These are phyloP conservation scores for Sebastes vulpes DNA, from an alignment of 2,797 vertebrate species.

Conservation along the genomic window DNA sequence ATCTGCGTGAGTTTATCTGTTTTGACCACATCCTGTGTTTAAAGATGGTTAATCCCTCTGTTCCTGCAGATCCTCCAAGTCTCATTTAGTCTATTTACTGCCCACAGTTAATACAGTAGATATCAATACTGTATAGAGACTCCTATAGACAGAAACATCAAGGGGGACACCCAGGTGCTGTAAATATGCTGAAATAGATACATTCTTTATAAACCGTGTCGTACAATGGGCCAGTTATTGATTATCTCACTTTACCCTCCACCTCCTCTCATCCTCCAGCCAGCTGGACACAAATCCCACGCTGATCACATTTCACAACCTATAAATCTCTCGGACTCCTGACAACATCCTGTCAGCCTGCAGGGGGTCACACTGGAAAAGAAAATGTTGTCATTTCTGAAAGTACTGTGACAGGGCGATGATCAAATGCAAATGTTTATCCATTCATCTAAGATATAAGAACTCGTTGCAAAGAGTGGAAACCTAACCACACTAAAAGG, in stretches of 20 bases:
- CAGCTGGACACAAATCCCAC: constrained; percentile 50
- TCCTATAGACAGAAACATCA: background rate
- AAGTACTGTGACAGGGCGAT: background rate
- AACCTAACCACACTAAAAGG: background rate
- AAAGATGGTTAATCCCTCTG: constrained; percentile 20
- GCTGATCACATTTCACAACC: constrained; percentile 45
- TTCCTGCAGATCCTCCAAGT: constrained; percentile 26
- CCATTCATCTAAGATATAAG: background rate
- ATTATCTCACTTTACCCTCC: constrained; percentile 22
- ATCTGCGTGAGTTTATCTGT: constrained; percentile 30
- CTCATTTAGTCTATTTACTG: background rate
- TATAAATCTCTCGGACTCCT: constrained; percentile 1
- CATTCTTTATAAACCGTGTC: background rate
- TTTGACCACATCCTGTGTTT: constrained; percentile 31
- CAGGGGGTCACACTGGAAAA: background rate
- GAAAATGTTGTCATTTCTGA: background rate
- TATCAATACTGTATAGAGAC: constrained; percentile 1
- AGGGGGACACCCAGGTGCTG: background rate
- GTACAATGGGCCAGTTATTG: constrained; percentile 29
- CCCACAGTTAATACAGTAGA: background rate
- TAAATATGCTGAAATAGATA: constrained; percentile 21
- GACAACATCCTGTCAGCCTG: constrained; percentile 19
- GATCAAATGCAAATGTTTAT: background rate
- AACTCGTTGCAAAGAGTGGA: background rate
- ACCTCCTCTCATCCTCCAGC: constrained; percentile 7